Base-by-base conservation (phyloP, 2,797 vertebrate genomes). In the Acanthornis magna region DNA sequence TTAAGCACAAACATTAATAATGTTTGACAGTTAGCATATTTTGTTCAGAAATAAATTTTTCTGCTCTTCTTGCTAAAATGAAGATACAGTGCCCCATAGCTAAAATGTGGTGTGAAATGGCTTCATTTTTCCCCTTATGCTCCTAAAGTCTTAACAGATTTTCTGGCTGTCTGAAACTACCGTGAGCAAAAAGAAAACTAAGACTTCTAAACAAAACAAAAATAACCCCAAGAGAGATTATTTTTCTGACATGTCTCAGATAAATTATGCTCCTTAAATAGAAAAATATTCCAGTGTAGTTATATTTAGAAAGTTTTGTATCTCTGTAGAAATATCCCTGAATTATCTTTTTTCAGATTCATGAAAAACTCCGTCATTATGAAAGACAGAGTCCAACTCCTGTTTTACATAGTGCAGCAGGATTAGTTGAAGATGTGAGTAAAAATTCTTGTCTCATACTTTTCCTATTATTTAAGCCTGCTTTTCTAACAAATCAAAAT, bases 361-460 rank as follows among this genome's bases (percentile, higher is more conserved):
- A 99, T 23, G 99, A 99, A 96, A 98, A 98, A 55, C 98, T 99
- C 80, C 98, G 98, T 93, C 98, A 98, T 89, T 99, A 98, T 34
- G 98, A 99, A 97, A 98, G 98, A 63, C 98, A 99, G 84, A 99
- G 98, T 48, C 99, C 99, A 2, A 98, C 98, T 62, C 99, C 99
- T 4, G 98, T 99, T 72, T 97, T 99, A 23, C 98, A 99, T 48
- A 99, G 98, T 36, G 99, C 99, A 72, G 97, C 98, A 95, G 98
- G 98, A 89, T 98, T 99, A 66, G 98, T 98, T 23, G 99, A 99
- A 95, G 98, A 99, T 75, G 99, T 99, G 98, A 97, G 99, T 98
- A 90, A 72, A 80, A 75, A 29, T 43, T 57, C 29, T 68, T 67
- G 10, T 73, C 53, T 87, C 40, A 13, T 85, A 21, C 13, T 72